phyloP scores from a whole-genome alignment of 2,113 vertebrate species.

The Sorex fumeus region DNA sequence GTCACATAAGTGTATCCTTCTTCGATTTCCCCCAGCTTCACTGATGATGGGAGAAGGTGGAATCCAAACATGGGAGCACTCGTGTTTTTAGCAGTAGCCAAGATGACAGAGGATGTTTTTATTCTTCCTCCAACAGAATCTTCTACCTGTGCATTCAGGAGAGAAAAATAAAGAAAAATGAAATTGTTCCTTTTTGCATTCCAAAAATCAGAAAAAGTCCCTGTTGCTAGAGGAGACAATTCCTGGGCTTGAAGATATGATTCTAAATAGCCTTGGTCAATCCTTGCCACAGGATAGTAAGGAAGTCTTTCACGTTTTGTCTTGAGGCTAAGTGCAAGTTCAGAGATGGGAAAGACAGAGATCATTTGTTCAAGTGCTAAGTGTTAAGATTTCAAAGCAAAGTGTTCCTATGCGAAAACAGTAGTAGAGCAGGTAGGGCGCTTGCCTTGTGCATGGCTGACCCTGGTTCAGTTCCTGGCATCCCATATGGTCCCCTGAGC shows the following conservation, averaged over 20 bases:
- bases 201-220: not conserved
- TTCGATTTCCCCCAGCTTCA: slow-evolving; percentile 91
- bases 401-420: too few relatives aligned
- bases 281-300: not conserved
- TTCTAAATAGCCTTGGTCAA: not conserved
- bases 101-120: slow-evolving; percentile 88
- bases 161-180: slow-evolving; percentile 1
- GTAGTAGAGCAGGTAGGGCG: too few relatives aligned
- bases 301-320: not conserved
- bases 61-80: slow-evolving; percentile 84
- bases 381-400: not conserved
- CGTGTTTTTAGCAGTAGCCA: slow-evolving; percentile 43
- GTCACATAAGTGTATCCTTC: slow-evolving; percentile 89
- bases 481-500: too few relatives aligned
- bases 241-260: not conserved
- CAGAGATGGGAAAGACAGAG: not conserved
- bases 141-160: slow-evolving; percentile 84
- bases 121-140: slow-evolving; percentile 90
- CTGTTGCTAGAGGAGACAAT: not conserved
- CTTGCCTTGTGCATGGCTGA: too few relatives aligned
- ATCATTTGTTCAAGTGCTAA: not conserved
- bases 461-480: too few relatives aligned
- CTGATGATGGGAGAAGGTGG: slow-evolving; percentile 89
- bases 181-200: not conserved
- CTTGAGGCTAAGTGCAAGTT: not conserved